Conservation (phyloP, 2,797 vertebrate species). For the Poecilia wingei region DNA sequence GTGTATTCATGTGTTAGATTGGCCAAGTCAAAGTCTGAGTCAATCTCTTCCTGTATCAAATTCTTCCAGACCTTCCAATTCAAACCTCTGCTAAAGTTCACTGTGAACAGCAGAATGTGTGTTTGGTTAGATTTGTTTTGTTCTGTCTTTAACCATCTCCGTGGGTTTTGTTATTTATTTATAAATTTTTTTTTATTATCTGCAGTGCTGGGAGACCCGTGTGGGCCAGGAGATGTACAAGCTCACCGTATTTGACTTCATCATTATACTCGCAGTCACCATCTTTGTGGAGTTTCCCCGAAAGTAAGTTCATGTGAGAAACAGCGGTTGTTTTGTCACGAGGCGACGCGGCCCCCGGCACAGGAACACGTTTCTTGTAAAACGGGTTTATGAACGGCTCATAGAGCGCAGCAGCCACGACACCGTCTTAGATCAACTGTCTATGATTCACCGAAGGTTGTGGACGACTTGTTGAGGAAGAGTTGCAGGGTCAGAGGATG, state of each 20-base stretch:
- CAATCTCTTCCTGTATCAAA: background rate
- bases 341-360: background rate
- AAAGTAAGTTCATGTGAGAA: conserved; percentile 81
- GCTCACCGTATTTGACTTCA: conserved; percentile 94
- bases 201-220: conserved; percentile 95
- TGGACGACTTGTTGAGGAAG: background rate
- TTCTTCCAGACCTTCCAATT: background rate
- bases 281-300: conserved; percentile 93
- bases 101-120: background rate
- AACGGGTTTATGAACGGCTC: background rate
- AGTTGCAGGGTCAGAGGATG: background rate
- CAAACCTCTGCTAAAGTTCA: background rate
- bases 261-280: conserved; percentile 86
- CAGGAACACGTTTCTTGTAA: background rate
- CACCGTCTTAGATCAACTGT: background rate
- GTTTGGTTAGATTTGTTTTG: background rate
- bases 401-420: background rate
- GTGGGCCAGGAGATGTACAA: conserved; percentile 99
- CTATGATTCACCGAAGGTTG: background rate
- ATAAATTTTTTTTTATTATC: background rate
- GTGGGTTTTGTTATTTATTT: background rate
- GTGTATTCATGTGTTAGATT: no score
- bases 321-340: background rate
- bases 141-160: background rate
- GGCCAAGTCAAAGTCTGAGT: no score